phyloP scores from a whole-genome alignment of 92 coral and sea anemone species.

The Nematostella vectensis region DNA sequence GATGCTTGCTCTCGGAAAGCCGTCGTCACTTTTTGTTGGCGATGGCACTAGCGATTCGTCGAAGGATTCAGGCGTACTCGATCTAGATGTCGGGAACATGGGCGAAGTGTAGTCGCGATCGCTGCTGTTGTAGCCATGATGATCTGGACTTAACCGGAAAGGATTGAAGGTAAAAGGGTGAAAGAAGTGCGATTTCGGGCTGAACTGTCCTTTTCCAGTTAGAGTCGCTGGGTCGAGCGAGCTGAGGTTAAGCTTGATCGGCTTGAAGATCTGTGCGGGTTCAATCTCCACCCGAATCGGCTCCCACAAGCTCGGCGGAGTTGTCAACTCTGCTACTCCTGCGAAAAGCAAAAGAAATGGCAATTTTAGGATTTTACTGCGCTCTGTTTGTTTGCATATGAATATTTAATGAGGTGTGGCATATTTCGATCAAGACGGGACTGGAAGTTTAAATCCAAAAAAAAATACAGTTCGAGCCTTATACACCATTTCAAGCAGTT shows the following conservation, averaged over 20 bases:
- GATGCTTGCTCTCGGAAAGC: constrained; percentile 73
- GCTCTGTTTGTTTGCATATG: constrained; percentile 49
- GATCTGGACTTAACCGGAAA: constrained; percentile 50
- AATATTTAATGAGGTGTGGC: constrained; percentile 78
- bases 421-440: constrained; percentile 50
- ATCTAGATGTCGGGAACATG: constrained; percentile 41
- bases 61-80: constrained; percentile 40
- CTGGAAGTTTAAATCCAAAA: constrained; percentile 20
- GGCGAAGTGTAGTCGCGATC: constrained; percentile 13
- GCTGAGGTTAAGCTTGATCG: constrained; percentile 66
- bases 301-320: constrained; percentile 66
- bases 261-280: constrained; percentile 75
- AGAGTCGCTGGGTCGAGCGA: constrained; percentile 64
- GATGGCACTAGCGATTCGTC: constrained; percentile 91
- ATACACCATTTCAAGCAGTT: too few relatives aligned
- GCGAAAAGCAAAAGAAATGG: constrained; percentile 21
- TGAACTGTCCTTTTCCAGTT: constrained; percentile 88
- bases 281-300: constrained; percentile 87
- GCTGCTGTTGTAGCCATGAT: constrained; percentile 21
- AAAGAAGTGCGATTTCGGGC: constrained; percentile 61
- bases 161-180: constrained; percentile 66
- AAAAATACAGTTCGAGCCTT: not conserved
- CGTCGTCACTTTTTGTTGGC: constrained; percentile 96
- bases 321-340: constrained; percentile 38
- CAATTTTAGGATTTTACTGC: constrained; percentile 50